Evolutionary conservation across 2,797 vertebrate genomes (phyloP).

Genomic region (Falco berigora): DNA sequence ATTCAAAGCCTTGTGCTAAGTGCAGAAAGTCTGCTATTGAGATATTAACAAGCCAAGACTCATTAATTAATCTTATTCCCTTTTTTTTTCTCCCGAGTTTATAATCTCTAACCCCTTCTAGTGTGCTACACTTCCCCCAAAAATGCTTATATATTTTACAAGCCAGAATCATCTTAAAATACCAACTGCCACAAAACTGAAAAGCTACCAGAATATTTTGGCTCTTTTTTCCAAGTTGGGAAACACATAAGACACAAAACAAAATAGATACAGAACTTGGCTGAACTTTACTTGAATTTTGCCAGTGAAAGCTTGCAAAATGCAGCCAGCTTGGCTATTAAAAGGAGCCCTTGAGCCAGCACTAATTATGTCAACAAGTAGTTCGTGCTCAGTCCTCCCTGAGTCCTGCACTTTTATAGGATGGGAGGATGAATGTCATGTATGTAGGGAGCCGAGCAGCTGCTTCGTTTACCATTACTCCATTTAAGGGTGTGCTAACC

Average conservation of each 20-base stretch:
- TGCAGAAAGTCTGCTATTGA: conserved; percentile 43
- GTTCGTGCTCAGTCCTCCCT: conserved; percentile 81
- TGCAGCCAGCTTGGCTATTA: conserved; percentile 71
- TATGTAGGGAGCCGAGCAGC: conserved; percentile 68
- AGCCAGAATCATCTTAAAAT: conserved; percentile 60
- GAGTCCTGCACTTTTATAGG: conserved; percentile 70
- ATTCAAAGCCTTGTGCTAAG: conserved; percentile 48
- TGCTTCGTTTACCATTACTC: conserved; percentile 71
- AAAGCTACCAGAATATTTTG: conserved; percentile 60
- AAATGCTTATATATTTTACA: conserved; percentile 54
- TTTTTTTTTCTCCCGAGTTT: conserved; percentile 29
- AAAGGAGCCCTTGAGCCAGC: conserved; percentile 63
- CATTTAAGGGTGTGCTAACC: conserved; percentile 89
- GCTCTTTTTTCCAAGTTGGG: conserved; percentile 48
- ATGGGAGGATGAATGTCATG: conserved; percentile 11
- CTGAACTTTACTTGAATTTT: conserved; percentile 73
- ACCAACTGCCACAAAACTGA: conserved; percentile 60
- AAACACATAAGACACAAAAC: conserved; percentile 55
- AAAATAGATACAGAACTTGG: conserved; percentile 77
- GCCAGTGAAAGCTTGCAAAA: conserved; percentile 72
- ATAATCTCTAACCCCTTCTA: conserved; percentile 20
- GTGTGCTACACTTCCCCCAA: neutral
- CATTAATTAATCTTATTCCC: conserved; percentile 65
- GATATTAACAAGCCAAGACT: conserved; percentile 53
- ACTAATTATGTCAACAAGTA: conserved; percentile 84